Evolutionary conservation across 2,888 invertebrate genomes (phyloP), one percentile per base, ranked within the genome.

Genomic region (Corythucha ciliata): DNA sequence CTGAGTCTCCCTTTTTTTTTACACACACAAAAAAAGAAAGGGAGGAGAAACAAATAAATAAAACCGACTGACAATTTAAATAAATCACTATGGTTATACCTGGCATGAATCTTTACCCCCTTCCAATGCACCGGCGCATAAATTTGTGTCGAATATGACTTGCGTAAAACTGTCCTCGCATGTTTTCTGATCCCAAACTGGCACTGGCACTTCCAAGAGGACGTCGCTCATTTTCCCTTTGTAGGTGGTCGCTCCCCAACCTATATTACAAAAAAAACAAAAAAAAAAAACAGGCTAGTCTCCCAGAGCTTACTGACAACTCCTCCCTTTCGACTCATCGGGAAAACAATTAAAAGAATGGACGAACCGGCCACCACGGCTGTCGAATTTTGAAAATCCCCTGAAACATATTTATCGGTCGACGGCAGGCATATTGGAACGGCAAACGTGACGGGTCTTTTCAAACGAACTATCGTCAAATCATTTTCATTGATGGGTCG

Each of bases 21-120:
- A n/a, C n/a, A n/a, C n/a, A n/a, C n/a, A n/a, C n/a, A n/a, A n/a
- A n/a, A n/a, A 27, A 25, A 33, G 20, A 25, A 48, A 45, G 39
- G 47, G 6, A 18, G 34, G 22, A n/a, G 26, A 29, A 52, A n/a
- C n/a, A n/a, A n/a, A n/a, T n/a, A n/a, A n/a, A n/a, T 7, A 36
- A 37, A 7, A 7, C 8, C n/a, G 16, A n/a, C 14, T 37, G n/a
- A n/a, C n/a, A n/a, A n/a, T n/a, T n/a, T n/a, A n/a, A n/a, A n/a
- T n/a, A n/a, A n/a, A 18, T n/a, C n/a, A n/a, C n/a, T n/a, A n/a
- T 20, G 20, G 37, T 40, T 55, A 53, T 67, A 83, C 89, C 76
- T 86, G 82, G 63, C 89, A 90, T n/a, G 87, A 80, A 65, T 90
- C 90, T 54, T 79, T 79, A 0, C 84, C 83, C 0, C 86, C 87